Conservation (phyloP, 2,797 vertebrate species). For the Eutrigla gurnardus region DNA sequence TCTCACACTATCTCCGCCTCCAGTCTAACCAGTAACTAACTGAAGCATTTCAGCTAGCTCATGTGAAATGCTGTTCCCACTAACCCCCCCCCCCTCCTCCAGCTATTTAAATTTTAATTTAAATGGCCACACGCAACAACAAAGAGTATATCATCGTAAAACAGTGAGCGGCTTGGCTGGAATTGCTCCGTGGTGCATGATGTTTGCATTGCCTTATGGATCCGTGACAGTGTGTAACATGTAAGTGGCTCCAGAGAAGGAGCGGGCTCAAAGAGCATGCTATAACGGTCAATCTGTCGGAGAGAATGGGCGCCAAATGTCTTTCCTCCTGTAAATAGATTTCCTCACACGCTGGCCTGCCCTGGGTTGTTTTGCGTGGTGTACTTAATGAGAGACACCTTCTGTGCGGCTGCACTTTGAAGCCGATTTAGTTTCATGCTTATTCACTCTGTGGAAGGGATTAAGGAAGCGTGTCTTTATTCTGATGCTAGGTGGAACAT, state of each 20-base stretch:
- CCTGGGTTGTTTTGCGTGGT: slow-evolving; percentile 36
- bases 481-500: slow-evolving; percentile 47
- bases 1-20: slow-evolving; percentile 50
- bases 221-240: slow-evolving; percentile 60
- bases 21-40: slow-evolving; percentile 19
- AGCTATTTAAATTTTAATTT: slow-evolving; percentile 79
- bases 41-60: slow-evolving; percentile 66
- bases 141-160: slow-evolving; percentile 76
- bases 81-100: slow-evolving; percentile 42
- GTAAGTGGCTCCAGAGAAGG: slow-evolving; percentile 54
- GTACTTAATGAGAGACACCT: slow-evolving; percentile 50
- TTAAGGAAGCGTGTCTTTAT: slow-evolving; percentile 57
- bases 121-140: slow-evolving; percentile 73
- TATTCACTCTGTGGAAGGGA: slow-evolving; percentile 44
- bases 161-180: slow-evolving; percentile 45
- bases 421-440: slow-evolving; percentile 44
- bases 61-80: slow-evolving; percentile 68
- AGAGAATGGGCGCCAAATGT: slow-evolving; percentile 39
- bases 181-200: slow-evolving; percentile 70
- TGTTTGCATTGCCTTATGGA: slow-evolving; percentile 61
- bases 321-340: slow-evolving; percentile 52
- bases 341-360: slow-evolving; percentile 33
- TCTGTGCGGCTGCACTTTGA: slow-evolving; percentile 51
- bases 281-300: slow-evolving; percentile 28
- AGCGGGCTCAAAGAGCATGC: slow-evolving; percentile 48